A percentile compares a stretch with the other conserved stretches of the same genome.
Evolutionary conservation across 1,140 invertebrate species (phyloP).

Genomic region (Cyclargus thomasi): DNA sequence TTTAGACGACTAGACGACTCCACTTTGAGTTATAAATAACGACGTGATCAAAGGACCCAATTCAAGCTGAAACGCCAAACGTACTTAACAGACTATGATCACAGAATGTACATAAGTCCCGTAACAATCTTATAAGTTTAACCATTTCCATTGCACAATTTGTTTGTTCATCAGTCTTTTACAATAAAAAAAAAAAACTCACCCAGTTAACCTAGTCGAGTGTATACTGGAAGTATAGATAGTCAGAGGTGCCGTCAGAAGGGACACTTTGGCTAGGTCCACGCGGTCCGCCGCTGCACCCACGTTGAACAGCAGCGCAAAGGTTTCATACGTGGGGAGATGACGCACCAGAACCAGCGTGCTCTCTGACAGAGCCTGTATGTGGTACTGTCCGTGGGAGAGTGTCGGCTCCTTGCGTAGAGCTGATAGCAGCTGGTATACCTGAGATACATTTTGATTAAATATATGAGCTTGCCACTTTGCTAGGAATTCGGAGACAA

Average conservation of each 20-base stretch:
- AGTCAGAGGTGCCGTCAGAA: conserved; percentile 43
- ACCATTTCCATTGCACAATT: too few species aligned
- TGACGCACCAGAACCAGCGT: conserved; percentile 45
- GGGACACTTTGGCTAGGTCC: conserved; percentile 34
- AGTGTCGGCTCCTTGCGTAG: conserved; percentile 48
- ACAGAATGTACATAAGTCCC: too few species aligned
- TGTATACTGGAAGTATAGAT: conserved; percentile 56
- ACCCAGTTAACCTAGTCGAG: conserved; percentile 48
- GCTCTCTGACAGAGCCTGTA: conserved; percentile 46
- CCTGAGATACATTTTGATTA: too few species aligned
- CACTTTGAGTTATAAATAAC: not conserved
- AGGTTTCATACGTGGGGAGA: conserved; percentile 46
- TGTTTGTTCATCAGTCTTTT: too few species aligned
- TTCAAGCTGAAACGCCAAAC: not conserved
- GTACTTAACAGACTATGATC: not conserved
- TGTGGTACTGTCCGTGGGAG: conserved; percentile 53
- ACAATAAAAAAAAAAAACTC: conserved; percentile 23
- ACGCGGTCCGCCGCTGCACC: conserved; percentile 40
- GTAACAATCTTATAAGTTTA: too few species aligned
- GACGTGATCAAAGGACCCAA: not conserved
- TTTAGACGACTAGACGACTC: too few species aligned
- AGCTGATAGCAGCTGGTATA: conserved; percentile 55
- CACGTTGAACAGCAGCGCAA: conserved; percentile 60
- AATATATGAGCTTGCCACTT: too few species aligned
- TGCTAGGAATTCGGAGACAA: too few species aligned